A percentile compares a stretch with the other conserved stretches of the same genome.
phyloP scores from a whole-genome alignment of 1,140 invertebrate species.

The Meloidogyne exigua region DNA sequence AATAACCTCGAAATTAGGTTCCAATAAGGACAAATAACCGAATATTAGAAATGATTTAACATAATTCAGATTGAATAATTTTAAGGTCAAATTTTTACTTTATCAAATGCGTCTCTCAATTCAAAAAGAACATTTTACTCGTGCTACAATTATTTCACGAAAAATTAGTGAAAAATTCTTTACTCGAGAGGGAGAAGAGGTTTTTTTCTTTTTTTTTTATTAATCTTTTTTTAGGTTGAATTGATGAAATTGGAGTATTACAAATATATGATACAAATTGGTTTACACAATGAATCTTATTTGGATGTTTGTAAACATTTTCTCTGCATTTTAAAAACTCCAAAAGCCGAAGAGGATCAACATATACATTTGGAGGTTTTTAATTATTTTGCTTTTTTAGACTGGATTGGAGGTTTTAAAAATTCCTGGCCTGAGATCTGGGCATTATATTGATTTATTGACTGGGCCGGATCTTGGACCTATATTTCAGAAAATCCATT shows the following conservation, averaged over 20 bases:
- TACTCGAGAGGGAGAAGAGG: conserved; percentile 73
- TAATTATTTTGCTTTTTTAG: not conserved
- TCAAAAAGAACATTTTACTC: conserved; percentile 90
- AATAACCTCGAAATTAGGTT: no score
- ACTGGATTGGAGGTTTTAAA: no score
- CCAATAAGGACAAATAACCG: no score
- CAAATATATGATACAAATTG: conserved; percentile 93
- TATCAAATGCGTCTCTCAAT: conserved; percentile 98
- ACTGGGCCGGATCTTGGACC: no score
- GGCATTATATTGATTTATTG: no score
- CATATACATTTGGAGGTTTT: conserved; percentile 40
- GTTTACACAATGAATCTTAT: conserved; percentile 87
- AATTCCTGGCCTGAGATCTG: no score
- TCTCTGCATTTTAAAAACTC: conserved; percentile 79
- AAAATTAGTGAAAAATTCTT: conserved; percentile 98
- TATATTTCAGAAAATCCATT: no score
- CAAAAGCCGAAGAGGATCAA: conserved; percentile 64
- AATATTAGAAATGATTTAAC: no score
- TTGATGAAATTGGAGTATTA: conserved; percentile 88
- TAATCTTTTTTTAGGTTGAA: conserved; percentile 60
- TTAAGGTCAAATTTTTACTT: conserved; percentile 77
- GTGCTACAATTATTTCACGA: conserved; percentile 97
- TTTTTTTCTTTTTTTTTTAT: conserved; percentile 66
- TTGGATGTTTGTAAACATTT: conserved; percentile 89
- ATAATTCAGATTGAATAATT: not conserved